Conservation (phyloP, 2,113 vertebrate species). For the Oreocharis arfaki region DNA sequence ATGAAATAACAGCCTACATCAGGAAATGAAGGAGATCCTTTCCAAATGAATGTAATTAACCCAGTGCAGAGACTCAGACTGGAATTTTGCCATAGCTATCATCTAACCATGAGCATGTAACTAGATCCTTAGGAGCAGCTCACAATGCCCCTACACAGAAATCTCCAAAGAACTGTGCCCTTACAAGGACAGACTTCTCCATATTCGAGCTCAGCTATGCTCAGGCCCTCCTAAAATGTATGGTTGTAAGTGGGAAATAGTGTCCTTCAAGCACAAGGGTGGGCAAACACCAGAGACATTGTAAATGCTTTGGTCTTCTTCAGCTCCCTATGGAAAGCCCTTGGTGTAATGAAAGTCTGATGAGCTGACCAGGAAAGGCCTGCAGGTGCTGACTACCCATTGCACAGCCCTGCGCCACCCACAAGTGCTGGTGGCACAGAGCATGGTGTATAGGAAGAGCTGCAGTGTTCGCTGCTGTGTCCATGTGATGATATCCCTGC, state of each 20-base stretch:
- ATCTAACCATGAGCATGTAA: not conserved
- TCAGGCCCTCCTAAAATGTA: not conserved
- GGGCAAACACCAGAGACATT: not conserved
- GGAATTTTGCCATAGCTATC: not conserved
- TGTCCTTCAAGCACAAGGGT: not conserved
- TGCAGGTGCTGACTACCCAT: not conserved
- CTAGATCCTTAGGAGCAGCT: not conserved
- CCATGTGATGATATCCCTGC: not conserved
- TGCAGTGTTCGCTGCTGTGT: not conserved
- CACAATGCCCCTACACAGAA: not conserved
- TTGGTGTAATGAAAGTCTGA: not conserved
- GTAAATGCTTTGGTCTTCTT: not conserved
- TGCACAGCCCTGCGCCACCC: not conserved
- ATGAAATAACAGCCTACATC: not conserved
- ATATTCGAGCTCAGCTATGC: not conserved
- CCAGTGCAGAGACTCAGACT: not conserved
- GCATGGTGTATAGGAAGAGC: not conserved
- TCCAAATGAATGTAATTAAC: slow-evolving; percentile 23
- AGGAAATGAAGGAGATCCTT: not conserved
- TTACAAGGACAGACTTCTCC: not conserved
- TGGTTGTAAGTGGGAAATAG: not conserved
- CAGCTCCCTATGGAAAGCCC: not conserved
- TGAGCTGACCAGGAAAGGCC: not conserved
- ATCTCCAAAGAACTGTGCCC: not conserved
- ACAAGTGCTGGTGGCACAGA: not conserved